phyloP scores from a whole-genome alignment of 1,140 invertebrate species.

The Drosophila santomea region DNA sequence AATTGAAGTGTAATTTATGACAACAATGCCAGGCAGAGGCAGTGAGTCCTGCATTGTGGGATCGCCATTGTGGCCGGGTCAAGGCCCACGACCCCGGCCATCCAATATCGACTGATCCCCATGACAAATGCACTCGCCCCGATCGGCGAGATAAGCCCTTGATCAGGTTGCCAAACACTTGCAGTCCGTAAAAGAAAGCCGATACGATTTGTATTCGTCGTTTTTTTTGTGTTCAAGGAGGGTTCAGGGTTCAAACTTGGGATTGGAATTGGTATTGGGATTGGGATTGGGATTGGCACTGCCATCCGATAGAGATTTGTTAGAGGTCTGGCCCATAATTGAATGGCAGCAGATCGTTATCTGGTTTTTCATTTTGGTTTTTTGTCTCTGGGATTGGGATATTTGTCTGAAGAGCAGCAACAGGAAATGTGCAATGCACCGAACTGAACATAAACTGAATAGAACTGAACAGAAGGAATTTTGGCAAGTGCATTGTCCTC shows the following conservation, averaged over 20 bases:
- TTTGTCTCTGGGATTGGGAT: constrained; percentile 11
- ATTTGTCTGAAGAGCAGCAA: constrained; percentile 30
- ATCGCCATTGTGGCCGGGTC: constrained; percentile 35
- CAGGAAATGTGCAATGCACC: constrained; percentile 67
- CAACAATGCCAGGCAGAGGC: constrained; percentile 57
- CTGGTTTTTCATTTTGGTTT: not conserved
- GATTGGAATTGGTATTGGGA: not conserved
- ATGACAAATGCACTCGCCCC: constrained; percentile 66
- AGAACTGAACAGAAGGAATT: constrained; percentile 28
- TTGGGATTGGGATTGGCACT: constrained; percentile 27
- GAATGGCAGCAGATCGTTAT: constrained; percentile 45
- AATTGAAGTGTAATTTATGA: constrained; percentile 81
- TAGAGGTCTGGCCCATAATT: constrained; percentile 23
- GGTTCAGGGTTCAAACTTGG: constrained; percentile 38
- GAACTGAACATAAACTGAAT: not conserved
- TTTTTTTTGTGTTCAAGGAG: constrained; percentile 10
- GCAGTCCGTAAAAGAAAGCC: constrained; percentile 43
- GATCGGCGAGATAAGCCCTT: constrained; percentile 74
- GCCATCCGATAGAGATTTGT: constrained; percentile 38
- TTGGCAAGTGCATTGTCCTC: constrained; percentile 41
- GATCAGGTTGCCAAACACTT: constrained; percentile 78
- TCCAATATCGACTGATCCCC: constrained; percentile 39
- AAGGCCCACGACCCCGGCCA: constrained; percentile 30
- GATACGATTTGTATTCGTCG: constrained; percentile 48
- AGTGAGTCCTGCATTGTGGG: constrained; percentile 15